These are phyloP conservation scores for Alaudala cheleensis DNA, from an alignment of 2,113 vertebrate species.

Conservation along the genomic window DNA sequence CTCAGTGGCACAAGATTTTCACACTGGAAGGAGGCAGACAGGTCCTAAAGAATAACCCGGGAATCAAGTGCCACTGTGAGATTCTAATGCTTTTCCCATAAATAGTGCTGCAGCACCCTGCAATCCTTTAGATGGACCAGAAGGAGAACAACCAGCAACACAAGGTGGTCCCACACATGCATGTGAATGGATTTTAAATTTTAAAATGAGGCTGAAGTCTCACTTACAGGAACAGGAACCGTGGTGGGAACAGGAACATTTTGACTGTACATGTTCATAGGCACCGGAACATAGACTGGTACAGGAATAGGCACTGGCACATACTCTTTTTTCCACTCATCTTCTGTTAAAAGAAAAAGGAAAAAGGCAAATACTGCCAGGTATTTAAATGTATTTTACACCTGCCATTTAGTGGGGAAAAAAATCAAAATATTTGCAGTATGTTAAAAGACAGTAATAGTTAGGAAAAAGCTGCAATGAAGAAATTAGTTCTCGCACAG, in stretches of 20 bases:
- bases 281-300: conserved; percentile 94
- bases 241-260: conserved; percentile 85
- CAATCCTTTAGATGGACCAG: background rate
- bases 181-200: background rate
- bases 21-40: background rate
- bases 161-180: background rate
- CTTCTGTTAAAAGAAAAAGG: conserved; percentile 74
- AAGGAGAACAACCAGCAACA: background rate
- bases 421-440: background rate
- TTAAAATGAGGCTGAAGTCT: background rate
- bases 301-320: conserved; percentile 94
- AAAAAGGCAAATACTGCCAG: conserved; percentile 40
- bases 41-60: background rate
- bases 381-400: conserved; percentile 10
- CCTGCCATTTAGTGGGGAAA: background rate
- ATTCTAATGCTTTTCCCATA: background rate
- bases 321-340: conserved; percentile 89
- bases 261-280: conserved; percentile 96
- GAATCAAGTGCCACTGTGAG: background rate
- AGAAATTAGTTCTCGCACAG: background rate
- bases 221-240: conserved; percentile 92
- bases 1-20: background rate
- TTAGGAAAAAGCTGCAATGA: background rate
- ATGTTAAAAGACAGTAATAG: background rate
- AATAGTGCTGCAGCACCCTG: background rate